These are phyloP conservation scores for Machaerirhynchus nigripectus DNA, from an alignment of 2,113 vertebrate species.

Conservation along the genomic window DNA sequence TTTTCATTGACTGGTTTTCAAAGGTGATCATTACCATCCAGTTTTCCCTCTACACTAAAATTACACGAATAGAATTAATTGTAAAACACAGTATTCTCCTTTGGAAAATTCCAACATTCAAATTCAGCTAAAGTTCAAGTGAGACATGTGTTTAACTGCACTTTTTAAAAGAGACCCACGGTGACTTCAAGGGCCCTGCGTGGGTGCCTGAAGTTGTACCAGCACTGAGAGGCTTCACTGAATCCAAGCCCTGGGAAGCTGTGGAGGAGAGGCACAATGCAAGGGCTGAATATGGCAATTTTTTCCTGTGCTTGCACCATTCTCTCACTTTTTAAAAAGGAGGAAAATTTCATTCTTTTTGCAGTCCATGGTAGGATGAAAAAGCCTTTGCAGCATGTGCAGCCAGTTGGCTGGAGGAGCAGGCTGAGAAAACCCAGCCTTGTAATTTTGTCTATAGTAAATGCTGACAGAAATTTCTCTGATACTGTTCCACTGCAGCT, in stretches of 20 bases:
- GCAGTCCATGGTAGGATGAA: background rate
- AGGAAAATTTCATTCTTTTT: conserved; percentile 43
- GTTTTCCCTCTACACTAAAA: background rate
- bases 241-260: background rate
- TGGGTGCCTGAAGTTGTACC: background rate
- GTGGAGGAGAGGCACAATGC: background rate
- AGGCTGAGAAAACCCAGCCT: conserved; percentile 47
- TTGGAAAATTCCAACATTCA: background rate
- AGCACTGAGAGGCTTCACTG: background rate
- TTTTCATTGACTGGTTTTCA: background rate
- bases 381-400: conserved; percentile 19
- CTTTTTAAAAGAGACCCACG: background rate
- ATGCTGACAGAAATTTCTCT: conserved; percentile 61
- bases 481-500: conserved; percentile 60
- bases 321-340: conserved; percentile 12
- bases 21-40: background rate
- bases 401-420: conserved; percentile 59
- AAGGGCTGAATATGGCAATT: background rate
- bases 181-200: background rate
- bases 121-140: background rate
- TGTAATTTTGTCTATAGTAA: conserved; percentile 47
- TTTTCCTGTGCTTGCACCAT: conserved; percentile 20
- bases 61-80: background rate
- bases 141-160: background rate
- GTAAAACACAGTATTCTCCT: background rate